Base-by-base conservation (phyloP, 1,140 invertebrate species). In the Hyles vespertilio region DNA sequence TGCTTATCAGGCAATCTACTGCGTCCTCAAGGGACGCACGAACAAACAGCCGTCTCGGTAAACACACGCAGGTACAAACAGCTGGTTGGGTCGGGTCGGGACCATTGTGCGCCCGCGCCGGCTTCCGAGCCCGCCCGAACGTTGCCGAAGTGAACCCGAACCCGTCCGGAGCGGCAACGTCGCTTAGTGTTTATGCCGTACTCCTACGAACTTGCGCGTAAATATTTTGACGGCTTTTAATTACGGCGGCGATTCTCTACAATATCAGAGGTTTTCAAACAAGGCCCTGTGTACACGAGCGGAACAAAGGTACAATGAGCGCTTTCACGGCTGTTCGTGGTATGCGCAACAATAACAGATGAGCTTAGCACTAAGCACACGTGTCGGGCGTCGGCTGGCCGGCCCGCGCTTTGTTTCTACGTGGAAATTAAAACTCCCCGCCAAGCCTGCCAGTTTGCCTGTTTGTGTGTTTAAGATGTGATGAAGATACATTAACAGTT, bases 321-420 rank as follows among this genome's bases (percentile, higher is more conserved):
- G 52, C 67, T 72, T 74, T 71, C 66, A 71, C 48, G 40, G 65
- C 49, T 63, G 64, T 77, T 67, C 70, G 65, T 50, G 74, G 72
- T 67, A 77, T 70, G 67, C 62, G 46, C 63, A 74, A 78, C 73
- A 77, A 80, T 74, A 75, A 74, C 74, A 73, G 62, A 70, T 72
- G 67, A 61, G 65, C 65, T 54, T 68, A 70, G 50, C 61, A 59
- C 65, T 40, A 40, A 40, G 5, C 36, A 40, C 36, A 40, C 36
- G 36, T 40, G 36, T 5, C 36, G 36, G 8, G 4, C 5, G 36
- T 5, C 36, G 36, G 8, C 22, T 22, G 22, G 22, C 22, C 22
- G 22, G 22, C 22, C 22, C 22, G 22, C 22, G 22, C 22, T 22
- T 40, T 40, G 36, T 40, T 40, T 40, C 8, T 40, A 40, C 36